phyloP scores from a whole-genome alignment of 2,797 vertebrate species.

The Alectoris magna region DNA sequence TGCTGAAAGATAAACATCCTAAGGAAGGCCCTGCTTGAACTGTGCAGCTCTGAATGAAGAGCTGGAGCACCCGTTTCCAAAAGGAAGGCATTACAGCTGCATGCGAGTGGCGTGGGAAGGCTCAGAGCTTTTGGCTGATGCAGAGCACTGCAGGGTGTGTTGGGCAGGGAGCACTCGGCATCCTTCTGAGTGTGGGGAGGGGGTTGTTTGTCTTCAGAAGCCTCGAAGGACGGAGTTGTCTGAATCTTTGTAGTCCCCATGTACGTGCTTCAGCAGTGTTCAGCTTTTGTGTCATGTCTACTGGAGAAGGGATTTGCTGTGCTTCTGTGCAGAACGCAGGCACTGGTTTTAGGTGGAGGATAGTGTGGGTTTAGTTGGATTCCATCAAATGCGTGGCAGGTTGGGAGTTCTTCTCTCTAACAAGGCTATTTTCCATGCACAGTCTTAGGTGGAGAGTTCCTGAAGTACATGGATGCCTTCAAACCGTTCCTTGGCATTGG shows the following conservation, averaged over 20 bases:
- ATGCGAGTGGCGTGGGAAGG: too few species aligned
- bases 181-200: background rate
- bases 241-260: background rate
- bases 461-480: constrained; percentile 99
- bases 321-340: background rate
- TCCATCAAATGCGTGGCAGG: rapidly evolving
- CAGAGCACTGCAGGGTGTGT: rapidly evolving
- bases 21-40: background rate
- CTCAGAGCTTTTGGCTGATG: background rate
- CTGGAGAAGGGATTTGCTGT: background rate
- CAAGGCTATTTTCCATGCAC: background rate
- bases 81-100: background rate
- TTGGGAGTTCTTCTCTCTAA: background rate
- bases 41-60: background rate
- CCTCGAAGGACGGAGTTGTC: background rate
- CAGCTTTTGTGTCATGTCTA: background rate
- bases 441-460: constrained; percentile 95
- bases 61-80: background rate
- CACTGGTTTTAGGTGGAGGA: background rate
- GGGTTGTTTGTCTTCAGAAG: background rate
- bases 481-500: constrained; percentile 96
- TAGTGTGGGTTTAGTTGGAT: rapidly evolving
- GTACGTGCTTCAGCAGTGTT: rapidly evolving
- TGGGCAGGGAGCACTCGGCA: rapidly evolving
- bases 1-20: background rate